A percentile compares a stretch with the other conserved stretches of the same genome.
phyloP scores from a whole-genome alignment of 2,888 invertebrate species.

The Melanchra persicariae region DNA sequence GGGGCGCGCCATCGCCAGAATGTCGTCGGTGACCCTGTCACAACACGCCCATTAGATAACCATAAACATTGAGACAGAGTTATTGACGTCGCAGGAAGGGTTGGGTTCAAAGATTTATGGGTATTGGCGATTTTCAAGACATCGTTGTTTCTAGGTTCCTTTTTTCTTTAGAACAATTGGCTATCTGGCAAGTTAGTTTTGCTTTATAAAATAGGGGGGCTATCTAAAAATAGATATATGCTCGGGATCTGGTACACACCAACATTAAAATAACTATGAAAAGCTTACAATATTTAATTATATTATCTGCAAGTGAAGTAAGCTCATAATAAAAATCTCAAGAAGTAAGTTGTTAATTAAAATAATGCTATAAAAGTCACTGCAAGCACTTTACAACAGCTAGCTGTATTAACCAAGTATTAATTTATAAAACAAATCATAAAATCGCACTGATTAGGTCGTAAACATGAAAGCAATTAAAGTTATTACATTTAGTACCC shows the following conservation, averaged over 20 bases:
- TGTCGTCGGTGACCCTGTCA: slow-evolving; percentile 96
- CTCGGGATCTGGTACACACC: too few relatives aligned
- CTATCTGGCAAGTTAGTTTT: too few relatives aligned
- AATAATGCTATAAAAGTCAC: slow-evolving; percentile 16
- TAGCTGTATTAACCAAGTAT: neutral
- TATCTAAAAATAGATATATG: too few relatives aligned
- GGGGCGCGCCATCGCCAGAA: slow-evolving; percentile 97
- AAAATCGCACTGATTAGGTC: neutral
- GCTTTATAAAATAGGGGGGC: too few relatives aligned
- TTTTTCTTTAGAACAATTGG: too few relatives aligned
- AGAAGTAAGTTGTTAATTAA: too few relatives aligned
- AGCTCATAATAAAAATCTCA: neutral
- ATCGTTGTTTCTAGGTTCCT: neutral
- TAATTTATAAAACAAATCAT: neutral
- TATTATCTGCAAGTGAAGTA: neutral
- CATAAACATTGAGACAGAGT: neutral
- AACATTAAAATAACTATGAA: too few relatives aligned
- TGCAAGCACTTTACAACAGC: slow-evolving; percentile 2
- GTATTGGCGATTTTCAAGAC: too few relatives aligned
- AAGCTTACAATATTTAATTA: too few relatives aligned
- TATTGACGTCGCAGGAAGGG: slow-evolving; percentile 8
- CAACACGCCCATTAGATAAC: slow-evolving; percentile 23
- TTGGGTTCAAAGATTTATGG: neutral
- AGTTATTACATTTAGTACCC: slow-evolving; percentile 7
- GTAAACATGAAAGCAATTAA: slow-evolving; percentile 28